phyloP scores from a whole-genome alignment of 2,113 vertebrate species.

The Ictalurus furcatus region DNA sequence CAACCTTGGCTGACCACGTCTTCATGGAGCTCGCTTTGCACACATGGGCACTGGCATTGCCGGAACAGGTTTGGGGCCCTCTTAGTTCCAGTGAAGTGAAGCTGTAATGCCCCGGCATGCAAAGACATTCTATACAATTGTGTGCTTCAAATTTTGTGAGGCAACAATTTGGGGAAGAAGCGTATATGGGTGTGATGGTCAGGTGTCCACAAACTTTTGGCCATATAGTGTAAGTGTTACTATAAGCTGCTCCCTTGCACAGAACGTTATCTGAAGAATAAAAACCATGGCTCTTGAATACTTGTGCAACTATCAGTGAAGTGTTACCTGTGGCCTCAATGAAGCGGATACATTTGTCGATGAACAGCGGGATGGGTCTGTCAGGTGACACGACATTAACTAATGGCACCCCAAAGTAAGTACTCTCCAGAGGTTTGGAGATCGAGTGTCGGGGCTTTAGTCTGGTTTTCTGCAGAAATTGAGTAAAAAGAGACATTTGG shows the following conservation, averaged over 20 bases:
- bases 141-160: background rate
- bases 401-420: conserved; percentile 88
- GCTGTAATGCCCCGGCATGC: background rate
- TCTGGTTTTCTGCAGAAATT: conserved; percentile 82
- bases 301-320: background rate
- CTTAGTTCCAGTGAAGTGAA: background rate
- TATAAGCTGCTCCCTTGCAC: background rate
- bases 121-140: background rate
- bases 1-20: background rate
- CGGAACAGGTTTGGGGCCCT: background rate
- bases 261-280: background rate
- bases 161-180: background rate
- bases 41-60: background rate
- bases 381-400: conserved; percentile 83
- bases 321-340: conserved; percentile 90
- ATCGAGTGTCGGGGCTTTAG: conserved; percentile 86
- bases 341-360: conserved; percentile 92
- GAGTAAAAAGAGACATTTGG: conserved; percentile 41
- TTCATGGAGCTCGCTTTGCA: background rate
- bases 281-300: background rate
- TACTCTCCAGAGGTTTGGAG: conserved; percentile 88
- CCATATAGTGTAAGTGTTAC: background rate
- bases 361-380: conserved; percentile 90
- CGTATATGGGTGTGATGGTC: background rate
- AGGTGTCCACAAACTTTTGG: background rate